Evolutionary conservation across 1,140 invertebrate genomes (phyloP).

Genomic region (Arion vulgaris): DNA sequence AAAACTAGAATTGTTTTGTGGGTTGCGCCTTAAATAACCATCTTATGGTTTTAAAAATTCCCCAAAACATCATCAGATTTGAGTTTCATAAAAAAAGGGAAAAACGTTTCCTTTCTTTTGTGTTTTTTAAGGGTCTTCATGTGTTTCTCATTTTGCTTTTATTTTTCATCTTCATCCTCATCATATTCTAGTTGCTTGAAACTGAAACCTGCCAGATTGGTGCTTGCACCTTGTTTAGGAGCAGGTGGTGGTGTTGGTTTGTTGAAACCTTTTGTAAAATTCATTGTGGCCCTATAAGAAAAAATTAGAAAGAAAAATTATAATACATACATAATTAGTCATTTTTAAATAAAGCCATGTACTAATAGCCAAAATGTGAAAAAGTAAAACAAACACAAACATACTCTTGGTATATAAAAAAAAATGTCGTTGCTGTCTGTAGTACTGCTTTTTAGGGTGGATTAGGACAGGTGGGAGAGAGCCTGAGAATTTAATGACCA

Average conservation of each 20-base stretch:
- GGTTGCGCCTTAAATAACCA: too few species aligned
- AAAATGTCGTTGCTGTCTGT: too few species aligned
- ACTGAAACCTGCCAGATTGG: slow-evolving; percentile 49
- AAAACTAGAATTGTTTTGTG: too few species aligned
- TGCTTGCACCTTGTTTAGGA: slow-evolving; percentile 12
- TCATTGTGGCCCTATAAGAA: slow-evolving; percentile 43
- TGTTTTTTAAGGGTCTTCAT: slow-evolving; percentile 35
- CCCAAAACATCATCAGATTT: slow-evolving; percentile 51
- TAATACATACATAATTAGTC: not conserved
- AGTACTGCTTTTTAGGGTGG: too few species aligned
- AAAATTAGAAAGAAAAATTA: not conserved
- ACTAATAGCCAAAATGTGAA: too few species aligned
- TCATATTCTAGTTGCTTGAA: slow-evolving; percentile 64
- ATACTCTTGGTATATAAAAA: too few species aligned
- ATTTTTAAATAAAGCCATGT: not conserved
- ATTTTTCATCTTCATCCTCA: slow-evolving; percentile 64
- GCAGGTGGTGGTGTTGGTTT: slow-evolving; percentile 31
- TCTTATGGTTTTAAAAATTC: too few species aligned
- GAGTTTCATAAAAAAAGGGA: not conserved
- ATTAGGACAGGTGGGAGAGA: too few species aligned
- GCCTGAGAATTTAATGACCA: too few species aligned
- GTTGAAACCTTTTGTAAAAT: slow-evolving; percentile 45
- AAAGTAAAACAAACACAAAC: too few species aligned
- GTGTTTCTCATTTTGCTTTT: slow-evolving; percentile 59
- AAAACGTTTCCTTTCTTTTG: slow-evolving; percentile 13